Evolutionary conservation across 53 echinoderm and acorn worm genomes (phyloP).

Genomic region (Astropecten irregularis): DNA sequence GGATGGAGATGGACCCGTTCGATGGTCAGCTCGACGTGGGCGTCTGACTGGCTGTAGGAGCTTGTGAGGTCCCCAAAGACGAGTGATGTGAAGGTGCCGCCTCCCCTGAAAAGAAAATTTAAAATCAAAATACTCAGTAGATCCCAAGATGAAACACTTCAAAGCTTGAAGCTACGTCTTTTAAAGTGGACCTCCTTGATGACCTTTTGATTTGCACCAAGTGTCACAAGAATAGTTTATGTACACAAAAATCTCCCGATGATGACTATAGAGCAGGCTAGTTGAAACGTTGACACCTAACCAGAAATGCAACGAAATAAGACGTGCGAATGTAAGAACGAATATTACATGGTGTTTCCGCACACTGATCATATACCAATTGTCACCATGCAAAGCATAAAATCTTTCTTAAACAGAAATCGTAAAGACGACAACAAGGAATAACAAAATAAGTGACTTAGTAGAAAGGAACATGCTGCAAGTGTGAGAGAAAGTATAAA

Average conservation of each 20-base stretch:
- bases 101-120: neutral
- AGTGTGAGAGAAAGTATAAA: too few relatives aligned
- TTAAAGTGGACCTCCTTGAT: neutral
- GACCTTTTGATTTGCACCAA: neutral
- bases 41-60: constrained; percentile 26
- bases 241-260: neutral
- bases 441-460: too few relatives aligned
- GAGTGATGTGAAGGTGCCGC: neutral
- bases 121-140: neutral
- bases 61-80: constrained; percentile 44
- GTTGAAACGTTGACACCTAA: too few relatives aligned
- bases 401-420: neutral
- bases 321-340: too few relatives aligned
- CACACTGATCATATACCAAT: neutral
- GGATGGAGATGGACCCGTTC: constrained; percentile 56
- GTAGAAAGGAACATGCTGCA: too few relatives aligned
- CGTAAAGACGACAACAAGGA: too few relatives aligned
- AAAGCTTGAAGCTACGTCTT: neutral
- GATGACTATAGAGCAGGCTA: too few relatives aligned
- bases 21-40: constrained; percentile 28
- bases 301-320: too few relatives aligned
- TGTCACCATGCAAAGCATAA: too few relatives aligned
- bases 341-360: neutral
- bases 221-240: neutral
- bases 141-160: too few relatives aligned